phyloP scores from a whole-genome alignment of 2,888 invertebrate species.

The Aphodius granarius region DNA sequence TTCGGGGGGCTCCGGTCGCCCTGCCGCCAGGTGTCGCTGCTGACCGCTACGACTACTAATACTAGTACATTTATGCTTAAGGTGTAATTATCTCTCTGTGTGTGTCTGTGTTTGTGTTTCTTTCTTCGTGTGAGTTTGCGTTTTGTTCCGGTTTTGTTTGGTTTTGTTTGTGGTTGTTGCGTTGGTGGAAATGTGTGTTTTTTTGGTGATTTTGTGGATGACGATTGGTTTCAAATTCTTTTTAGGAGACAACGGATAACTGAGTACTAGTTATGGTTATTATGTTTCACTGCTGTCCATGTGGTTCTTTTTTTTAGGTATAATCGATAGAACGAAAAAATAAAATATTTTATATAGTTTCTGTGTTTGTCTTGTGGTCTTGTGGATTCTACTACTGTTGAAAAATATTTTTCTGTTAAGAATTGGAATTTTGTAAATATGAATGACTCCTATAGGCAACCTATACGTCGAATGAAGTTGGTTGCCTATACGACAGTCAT shows the following conservation, averaged over 20 bases:
- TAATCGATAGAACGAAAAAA: not conserved
- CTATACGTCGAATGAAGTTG: too few relatives aligned
- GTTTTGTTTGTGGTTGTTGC: not conserved
- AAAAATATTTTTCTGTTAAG: not conserved
- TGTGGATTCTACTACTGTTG: not conserved
- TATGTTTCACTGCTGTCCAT: not conserved
- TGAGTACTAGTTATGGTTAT: not conserved
- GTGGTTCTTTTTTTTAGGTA: not conserved
- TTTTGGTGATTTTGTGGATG: not conserved
- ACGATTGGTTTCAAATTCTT: not conserved
- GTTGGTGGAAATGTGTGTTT: not conserved
- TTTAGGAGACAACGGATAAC: not conserved
- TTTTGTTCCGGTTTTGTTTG: not conserved
- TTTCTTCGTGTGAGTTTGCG: conserved; percentile 5
- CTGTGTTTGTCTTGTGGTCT: not conserved
- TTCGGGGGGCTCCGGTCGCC: conserved; percentile 34
- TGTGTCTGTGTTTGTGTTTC: not conserved
- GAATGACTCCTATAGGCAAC: too few relatives aligned
- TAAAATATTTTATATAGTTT: not conserved
- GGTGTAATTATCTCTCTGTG: too few relatives aligned
- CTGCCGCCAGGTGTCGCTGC: conserved; percentile 1
- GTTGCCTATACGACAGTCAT: too few relatives aligned
- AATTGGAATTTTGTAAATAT: too few relatives aligned
- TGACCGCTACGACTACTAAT: not conserved
- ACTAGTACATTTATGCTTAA: conserved; percentile 25